Evolutionary conservation across 2,797 vertebrate species (phyloP), one percentile per base, ranked within the genome.

Genomic region (Dicrostonyx torquatus): DNA sequence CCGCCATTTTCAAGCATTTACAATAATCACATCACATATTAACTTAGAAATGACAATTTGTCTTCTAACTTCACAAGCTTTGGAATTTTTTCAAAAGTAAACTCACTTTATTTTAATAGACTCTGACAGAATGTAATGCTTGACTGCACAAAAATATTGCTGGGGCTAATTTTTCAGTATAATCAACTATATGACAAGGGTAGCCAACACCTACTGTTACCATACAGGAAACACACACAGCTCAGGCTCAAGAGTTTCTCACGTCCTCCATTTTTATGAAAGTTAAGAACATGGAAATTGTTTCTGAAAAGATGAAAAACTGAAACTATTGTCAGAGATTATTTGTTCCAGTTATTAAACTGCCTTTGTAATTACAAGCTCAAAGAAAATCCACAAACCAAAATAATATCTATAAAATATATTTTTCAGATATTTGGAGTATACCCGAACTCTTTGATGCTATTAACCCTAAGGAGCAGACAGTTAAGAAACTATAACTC

Each of bases 401-500:
- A 83, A 20, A 89, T 60, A 89, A 79, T 72, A 94, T 64, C 10
- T 48, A 53, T 43, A 73, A 1, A 93, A 87, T 82, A 86, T 50
- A 87, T 94, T 87, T 91, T 72, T 96, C 96, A 93, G 97, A 92
- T 87, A 91, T 94, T 7, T 91, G 18, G 53, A 95, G 10, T 82
- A 94, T 24, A 91, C 89, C 48, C 45, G 97, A 98, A 97, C 94
- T 97, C 98, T 98, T 97, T 98, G 98, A 98, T 98, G 98, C 95
- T 97, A 98, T 98, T 99, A 99, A 98, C 98, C 96, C 98, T 94
- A 94, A 95, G 64, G 18, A 58, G 77, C 18, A 94, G 73, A 95
- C 37, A 87, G 83, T 96, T 92, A 87, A 94, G 82, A 12, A 15
- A 85, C 89, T 10, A 91, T 68, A 95, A 92, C 58, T 79, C 97